phyloP scores from a whole-genome alignment of 2,797 vertebrate genomes.

The Triplophysa bombifrons region DNA sequence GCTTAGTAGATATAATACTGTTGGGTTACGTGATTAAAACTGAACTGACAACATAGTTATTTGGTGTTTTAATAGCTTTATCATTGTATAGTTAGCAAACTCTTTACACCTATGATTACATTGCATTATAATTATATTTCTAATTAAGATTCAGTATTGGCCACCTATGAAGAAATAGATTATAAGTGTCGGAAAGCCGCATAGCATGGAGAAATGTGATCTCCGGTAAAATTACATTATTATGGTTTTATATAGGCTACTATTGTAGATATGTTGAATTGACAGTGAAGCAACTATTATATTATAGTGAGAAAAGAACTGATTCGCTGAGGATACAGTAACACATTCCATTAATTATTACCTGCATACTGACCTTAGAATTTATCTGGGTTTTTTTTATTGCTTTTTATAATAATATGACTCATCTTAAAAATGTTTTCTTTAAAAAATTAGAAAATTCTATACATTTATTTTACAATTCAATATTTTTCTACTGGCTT shows the following conservation, averaged over 20 bases:
- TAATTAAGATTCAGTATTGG: constrained; percentile 23
- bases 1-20: constrained; percentile 19
- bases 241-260: neutral
- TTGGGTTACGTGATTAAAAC: constrained; percentile 12
- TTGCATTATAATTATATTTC: constrained; percentile 31
- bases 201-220: neutral
- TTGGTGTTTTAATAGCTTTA: constrained; percentile 30
- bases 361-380: constrained; percentile 73
- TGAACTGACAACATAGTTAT: constrained; percentile 25
- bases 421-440: constrained; percentile 69
- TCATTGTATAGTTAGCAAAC: constrained; percentile 16
- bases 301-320: constrained; percentile 70
- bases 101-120: constrained; percentile 24
- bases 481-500: constrained; percentile 62
- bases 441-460: constrained; percentile 78
- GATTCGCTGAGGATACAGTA: constrained; percentile 67
- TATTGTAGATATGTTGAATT: constrained; percentile 47
- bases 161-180: constrained; percentile 21
- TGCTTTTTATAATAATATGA: constrained; percentile 71
- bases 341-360: constrained; percentile 78
- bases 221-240: neutral
- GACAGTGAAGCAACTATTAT: constrained; percentile 56
- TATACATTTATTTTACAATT: constrained; percentile 79
- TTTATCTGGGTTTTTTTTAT: constrained; percentile 70
- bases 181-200: neutral